A percentile compares a stretch with the other conserved stretches of the same genome.
Conservation (phyloP, 1,140 invertebrate species). For the Drosophila dunni region DNA sequence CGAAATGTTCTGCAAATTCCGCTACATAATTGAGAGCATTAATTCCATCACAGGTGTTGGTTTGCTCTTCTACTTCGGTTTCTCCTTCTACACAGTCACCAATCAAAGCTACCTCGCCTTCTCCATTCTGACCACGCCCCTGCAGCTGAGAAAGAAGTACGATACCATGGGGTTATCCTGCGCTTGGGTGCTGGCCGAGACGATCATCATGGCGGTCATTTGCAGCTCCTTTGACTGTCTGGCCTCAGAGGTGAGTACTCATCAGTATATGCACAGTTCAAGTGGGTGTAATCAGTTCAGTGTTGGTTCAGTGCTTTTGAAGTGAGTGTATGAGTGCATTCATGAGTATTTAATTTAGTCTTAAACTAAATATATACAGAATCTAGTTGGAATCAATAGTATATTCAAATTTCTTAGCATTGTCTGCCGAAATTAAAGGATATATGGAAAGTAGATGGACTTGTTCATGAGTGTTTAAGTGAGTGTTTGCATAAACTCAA, state of each 20-base stretch:
- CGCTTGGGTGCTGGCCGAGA: constrained; percentile 69
- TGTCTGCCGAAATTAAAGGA: no score
- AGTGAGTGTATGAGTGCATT: not conserved
- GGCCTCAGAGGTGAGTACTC: constrained; percentile 57
- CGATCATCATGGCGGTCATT: constrained; percentile 55
- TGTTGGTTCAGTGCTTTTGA: not conserved
- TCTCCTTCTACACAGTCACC: constrained; percentile 72
- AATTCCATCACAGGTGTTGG: constrained; percentile 63
- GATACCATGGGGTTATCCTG: constrained; percentile 65
- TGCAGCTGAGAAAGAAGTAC: not conserved
- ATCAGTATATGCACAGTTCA: not conserved
- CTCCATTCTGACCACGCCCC: constrained; percentile 53
- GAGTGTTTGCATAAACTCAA: not conserved
- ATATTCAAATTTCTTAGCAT: no score
- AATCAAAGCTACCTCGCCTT: constrained; percentile 76
- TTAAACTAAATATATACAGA: no score
- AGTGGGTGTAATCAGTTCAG: not conserved
- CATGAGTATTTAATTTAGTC: not conserved
- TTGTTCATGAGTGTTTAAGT: not conserved
- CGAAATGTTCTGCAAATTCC: constrained; percentile 70
- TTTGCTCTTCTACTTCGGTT: constrained; percentile 66
- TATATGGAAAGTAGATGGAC: no score
- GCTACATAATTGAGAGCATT: constrained; percentile 70
- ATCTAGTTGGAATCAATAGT: no score
- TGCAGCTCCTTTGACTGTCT: constrained; percentile 71